These are phyloP conservation scores for Chelidonichthys spinosus DNA, from an alignment of 2,797 vertebrate species.

Conservation along the genomic window DNA sequence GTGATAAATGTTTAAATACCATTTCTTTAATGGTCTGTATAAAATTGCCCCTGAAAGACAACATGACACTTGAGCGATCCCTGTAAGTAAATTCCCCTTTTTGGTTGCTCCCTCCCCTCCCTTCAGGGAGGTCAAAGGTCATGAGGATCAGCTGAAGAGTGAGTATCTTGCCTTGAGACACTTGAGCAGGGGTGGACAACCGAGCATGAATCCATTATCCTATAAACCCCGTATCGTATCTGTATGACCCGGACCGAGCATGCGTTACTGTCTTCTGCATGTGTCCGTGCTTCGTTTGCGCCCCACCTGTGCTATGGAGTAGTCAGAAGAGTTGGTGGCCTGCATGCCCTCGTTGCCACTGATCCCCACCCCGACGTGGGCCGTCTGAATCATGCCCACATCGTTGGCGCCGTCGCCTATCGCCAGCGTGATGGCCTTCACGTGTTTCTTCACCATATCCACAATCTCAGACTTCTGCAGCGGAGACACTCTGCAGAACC, in stretches of 20 bases:
- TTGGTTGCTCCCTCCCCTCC: slow-evolving; percentile 9
- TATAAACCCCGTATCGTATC: slow-evolving; percentile 19
- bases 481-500: slow-evolving; percentile 91
- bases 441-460: slow-evolving; percentile 98
- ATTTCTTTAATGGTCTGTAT: neutral
- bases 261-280: neutral
- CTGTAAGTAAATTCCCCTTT: slow-evolving; percentile 29
- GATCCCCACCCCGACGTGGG: slow-evolving; percentile 97
- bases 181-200: slow-evolving; percentile 7
- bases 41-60: slow-evolving; percentile 5
- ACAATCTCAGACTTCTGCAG: slow-evolving; percentile 99
- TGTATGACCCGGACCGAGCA: slow-evolving; percentile 1
- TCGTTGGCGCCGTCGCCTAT: slow-evolving; percentile 99
- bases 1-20: neutral
- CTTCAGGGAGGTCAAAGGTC: slow-evolving; percentile 51
- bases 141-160: slow-evolving; percentile 23
- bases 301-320: slow-evolving; percentile 96
- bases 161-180: slow-evolving; percentile 27
- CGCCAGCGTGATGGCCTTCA: slow-evolving; percentile 97
- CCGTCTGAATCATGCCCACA: slow-evolving; percentile 99
- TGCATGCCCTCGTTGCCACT: slow-evolving; percentile 99
- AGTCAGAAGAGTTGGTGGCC: slow-evolving; percentile 98
- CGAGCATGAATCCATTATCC: slow-evolving; percentile 23
- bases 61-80: slow-evolving; percentile 33
- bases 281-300: neutral